These are phyloP conservation scores for Prochilodus magdalenae DNA, from an alignment of 2,113 vertebrate genomes.

Conservation along the genomic window DNA sequence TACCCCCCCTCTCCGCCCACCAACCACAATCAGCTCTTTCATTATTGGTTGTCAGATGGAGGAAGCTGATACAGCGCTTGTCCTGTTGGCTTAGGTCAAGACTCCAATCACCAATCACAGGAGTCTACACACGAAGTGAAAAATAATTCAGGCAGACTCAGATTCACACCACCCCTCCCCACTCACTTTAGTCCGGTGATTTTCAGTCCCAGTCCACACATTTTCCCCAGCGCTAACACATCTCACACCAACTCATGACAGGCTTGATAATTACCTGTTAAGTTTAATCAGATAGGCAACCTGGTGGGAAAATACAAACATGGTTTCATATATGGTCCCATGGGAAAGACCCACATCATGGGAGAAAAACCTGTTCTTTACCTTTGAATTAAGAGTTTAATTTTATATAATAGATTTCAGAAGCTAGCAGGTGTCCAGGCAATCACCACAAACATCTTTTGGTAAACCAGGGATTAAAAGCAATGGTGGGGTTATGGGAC, in stretches of 20 bases:
- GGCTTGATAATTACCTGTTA: neutral
- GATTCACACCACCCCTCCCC: neutral
- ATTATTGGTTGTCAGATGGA: slow-evolving; percentile 25
- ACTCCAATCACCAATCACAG: slow-evolving; percentile 34
- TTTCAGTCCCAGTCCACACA: no score
- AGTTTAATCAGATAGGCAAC: neutral
- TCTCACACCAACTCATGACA: neutral
- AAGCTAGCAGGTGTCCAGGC: no score
- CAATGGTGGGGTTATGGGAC: no score
- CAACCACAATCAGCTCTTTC: slow-evolving; percentile 2
- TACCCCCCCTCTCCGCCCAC: neutral
- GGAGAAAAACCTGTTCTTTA: no score
- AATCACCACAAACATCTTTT: no score
- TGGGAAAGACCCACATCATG: no score
- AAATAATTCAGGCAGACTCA: slow-evolving; percentile 17
- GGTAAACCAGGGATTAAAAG: no score
- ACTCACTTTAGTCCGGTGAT: no score
- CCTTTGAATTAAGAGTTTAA: no score
- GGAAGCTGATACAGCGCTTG: slow-evolving; percentile 6
- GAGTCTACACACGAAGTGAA: neutral
- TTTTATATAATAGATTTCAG: no score
- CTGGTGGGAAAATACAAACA: no score
- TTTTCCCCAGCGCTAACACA: neutral
- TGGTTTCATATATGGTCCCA: no score
- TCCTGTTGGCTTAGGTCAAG: slow-evolving; percentile 8